Evolutionary conservation across 2,797 vertebrate species (phyloP), one percentile per base, ranked within the genome.

Genomic region (Dromococcyx pavoninus): DNA sequence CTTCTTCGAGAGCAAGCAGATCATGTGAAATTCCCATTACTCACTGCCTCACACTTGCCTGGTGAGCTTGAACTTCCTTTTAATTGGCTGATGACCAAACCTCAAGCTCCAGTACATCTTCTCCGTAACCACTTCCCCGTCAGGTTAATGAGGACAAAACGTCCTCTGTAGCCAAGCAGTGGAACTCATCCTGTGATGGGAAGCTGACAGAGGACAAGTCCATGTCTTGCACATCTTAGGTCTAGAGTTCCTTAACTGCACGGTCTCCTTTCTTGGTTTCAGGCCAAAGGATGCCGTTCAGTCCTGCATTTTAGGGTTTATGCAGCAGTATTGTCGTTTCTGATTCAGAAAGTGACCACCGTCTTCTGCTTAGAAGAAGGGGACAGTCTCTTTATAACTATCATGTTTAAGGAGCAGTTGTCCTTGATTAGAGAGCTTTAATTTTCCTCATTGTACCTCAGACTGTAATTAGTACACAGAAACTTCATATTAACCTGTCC

Each of bases 161-260:
- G 13, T 13, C 41, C 28, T 30, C 54, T 13, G 0, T 4, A 37
- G 58, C 64, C 13, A 1, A 44, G 16, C 19, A 11, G 50, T 4
- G 32, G 24, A 13, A 18, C 43, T 7, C 32, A 0, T 0, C 46
- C 65, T 35, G 2, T 6, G 39, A 0, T 9, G 35, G 62, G 32
- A 48, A 13, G 8, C 11, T 25, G 50, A 32, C 30, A 48, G 22
- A 60, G 57, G 77, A 8, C 65, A 28, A 43, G n/a, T 4, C 75
- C 7, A 0, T 4, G 24, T 28, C 74, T 48, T 54, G 35, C 41
- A 4, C 16, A 62, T 35, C 65, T 35, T 1, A 37, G 9, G 35
- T 71, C 57, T 9, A 6, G 17, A 5, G 5, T 2, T 64, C 74
- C 43, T 13, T 13, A 14, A 12, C 1, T 18, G 10, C 17, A 3